Conservation (phyloP, 2,113 vertebrate species). For the Hemiscyllium ocellatum region DNA sequence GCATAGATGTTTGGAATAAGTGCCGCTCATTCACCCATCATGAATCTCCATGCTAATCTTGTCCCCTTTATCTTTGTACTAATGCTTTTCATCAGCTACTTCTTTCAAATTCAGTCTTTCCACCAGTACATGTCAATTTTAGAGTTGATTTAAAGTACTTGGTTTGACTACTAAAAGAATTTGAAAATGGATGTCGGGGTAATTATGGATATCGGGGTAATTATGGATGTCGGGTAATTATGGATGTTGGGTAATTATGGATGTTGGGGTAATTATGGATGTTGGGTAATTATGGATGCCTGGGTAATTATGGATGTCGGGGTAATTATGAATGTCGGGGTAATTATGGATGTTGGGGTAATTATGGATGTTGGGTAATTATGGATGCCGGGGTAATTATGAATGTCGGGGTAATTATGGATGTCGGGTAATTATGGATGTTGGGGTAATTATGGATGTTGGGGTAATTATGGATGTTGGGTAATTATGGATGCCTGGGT, state of each 20-base stretch:
- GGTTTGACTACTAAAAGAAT: neutral
- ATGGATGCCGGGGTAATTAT: neutral
- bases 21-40: neutral
- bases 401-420: too few species aligned
- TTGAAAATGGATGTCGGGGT: neutral
- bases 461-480: too few species aligned
- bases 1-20: neutral
- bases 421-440: neutral
- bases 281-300: too few species aligned
- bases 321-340: neutral
- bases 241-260: neutral
- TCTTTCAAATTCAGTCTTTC: slow-evolving; percentile 15
- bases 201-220: neutral
- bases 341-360: too few species aligned
- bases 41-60: neutral
- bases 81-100: neutral
- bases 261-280: too few species aligned
- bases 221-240: too few species aligned
- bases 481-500: too few species aligned
- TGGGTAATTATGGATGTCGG: neutral
- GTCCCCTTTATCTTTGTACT: neutral
- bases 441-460: neutral
- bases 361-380: too few species aligned
- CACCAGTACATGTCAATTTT: neutral
- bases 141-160: neutral